phyloP scores from a whole-genome alignment of 2,888 invertebrate species.

The Trachelus stipa region DNA sequence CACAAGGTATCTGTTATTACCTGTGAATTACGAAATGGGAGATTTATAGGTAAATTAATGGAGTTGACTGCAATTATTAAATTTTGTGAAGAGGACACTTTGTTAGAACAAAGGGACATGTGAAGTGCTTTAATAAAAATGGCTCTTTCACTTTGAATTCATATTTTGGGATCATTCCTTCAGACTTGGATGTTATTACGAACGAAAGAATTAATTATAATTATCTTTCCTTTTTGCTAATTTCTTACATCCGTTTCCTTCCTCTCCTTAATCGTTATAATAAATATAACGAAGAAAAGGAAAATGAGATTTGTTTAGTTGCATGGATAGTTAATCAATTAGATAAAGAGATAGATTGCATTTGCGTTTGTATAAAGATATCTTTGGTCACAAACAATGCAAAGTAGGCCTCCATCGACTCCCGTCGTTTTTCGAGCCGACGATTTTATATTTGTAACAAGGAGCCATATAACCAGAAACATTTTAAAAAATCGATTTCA shows the following conservation, averaged over 20 bases:
- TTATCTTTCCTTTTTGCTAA: slow-evolving; percentile 15
- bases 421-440: neutral
- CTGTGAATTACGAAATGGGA: neutral
- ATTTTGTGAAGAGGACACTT: neutral
- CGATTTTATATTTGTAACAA: neutral
- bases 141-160: neutral
- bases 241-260: slow-evolving; percentile 2
- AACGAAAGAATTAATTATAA: slow-evolving; percentile 30
- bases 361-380: neutral
- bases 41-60: neutral
- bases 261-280: slow-evolving; percentile 16
- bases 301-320: slow-evolving; percentile 22
- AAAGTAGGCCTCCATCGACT: neutral
- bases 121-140: neutral
- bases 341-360: slow-evolving; percentile 32
- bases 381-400: neutral
- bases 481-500: neutral
- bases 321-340: slow-evolving; percentile 37
- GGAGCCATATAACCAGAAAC: neutral
- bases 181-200: slow-evolving; percentile 8
- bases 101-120: neutral
- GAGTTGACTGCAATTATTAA: neutral
- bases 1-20: neutral
- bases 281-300: slow-evolving; percentile 29
- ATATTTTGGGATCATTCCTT: neutral